Evolutionary conservation across 92 coral and sea anemone species (phyloP), one percentile per base, ranked within the genome.

Genomic region (Heteractis magnifica): DNA sequence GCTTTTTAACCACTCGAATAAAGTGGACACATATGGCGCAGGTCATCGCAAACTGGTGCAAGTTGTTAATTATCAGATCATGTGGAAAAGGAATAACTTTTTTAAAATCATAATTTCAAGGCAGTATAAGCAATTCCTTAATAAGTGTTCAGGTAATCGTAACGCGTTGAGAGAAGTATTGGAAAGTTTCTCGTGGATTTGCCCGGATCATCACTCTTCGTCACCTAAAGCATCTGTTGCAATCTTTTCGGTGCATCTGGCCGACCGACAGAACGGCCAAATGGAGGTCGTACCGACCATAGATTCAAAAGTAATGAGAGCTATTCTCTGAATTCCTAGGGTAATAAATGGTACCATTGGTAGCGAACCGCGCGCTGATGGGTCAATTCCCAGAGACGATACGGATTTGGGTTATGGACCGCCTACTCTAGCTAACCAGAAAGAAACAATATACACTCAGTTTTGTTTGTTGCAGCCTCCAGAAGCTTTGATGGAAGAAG

Each of bases 151-250:
- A 84, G 87, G 72, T 65, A 52, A 65, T 52, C 21, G 26, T 6
- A 11, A 49, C 14, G 50, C 64, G 48, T 21, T 84, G 9, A 84
- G 56, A 23, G 59, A 84, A 48, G 15, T 84, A 52, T 71, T 84
- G 6, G 76, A 68, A 20, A 15, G 56, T 12, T 77, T 84, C 65
- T 75, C 68, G 7, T 79, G 80, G 82, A 70, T 78, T n/a, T 53
- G 58, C 9, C 19, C 87, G 20, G 77, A 52, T 23, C 70, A 12
- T 16, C 50, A 55, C 82, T 76, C 82, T 78, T 81, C 87, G 10
- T 34, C 83, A 5, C 83, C 81, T 49, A 84, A 84, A 71, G 53
- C 87, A 41, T 84, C 87, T 4, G 82, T 84, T 18, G 72, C 74
- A 18, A 84, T 84, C 18, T 56, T 56, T 52, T 23, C 80, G 20